Evolutionary conservation across 37 sponge, comb jelly and placozoan genomes (phyloP), one percentile per base, ranked within the genome.

Genomic region (Spongia lamella): DNA sequence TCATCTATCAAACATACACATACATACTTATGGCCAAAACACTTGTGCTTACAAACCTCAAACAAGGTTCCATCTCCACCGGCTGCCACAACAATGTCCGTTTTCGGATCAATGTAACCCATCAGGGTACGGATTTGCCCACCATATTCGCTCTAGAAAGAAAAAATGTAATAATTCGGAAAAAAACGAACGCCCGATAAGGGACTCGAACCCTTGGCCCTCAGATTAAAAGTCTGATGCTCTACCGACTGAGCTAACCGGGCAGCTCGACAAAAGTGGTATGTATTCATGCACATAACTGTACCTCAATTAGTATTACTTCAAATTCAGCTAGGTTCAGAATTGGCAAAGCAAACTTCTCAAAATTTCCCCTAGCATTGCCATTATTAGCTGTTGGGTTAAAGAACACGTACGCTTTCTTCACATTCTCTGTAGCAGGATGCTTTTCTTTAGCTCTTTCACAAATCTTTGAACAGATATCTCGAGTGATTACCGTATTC

Each of bases 41-140:
- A 7, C 16, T 32, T 38, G 1, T 17, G 33, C 22, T 36, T 1
- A 47, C 63, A 20, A 25, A 79, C 89, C 76, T 92, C 93, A 70
- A 84, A 57, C 14, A 92, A 19, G 14, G 93, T 84, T 3, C 93
- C 93, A 80, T 83, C 85, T 0, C 93, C 93, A 24, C 93, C 93
- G 29, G 89, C 93, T 21, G 81, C 82, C 36, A 92, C 78, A 5
- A 92, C 59, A 17, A 38, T 68, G 69, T 80, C 91, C 56, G 70
- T 73, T 20, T 63, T 20, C 21, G 77, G 73, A 43, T 86, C 77
- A 15, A 92, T 82, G 79, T 87, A 88, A 26, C 70, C 73, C 81
- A 88, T 77, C 50, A 92, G 61, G 15, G 74, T 77, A 7, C 72
- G 62, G n/a, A 84, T 80, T 24, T 92, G 86, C 7, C 89, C 89